Evolutionary conservation across 2,113 vertebrate genomes (phyloP).

Genomic region (Leptodactylus fuscus): DNA sequence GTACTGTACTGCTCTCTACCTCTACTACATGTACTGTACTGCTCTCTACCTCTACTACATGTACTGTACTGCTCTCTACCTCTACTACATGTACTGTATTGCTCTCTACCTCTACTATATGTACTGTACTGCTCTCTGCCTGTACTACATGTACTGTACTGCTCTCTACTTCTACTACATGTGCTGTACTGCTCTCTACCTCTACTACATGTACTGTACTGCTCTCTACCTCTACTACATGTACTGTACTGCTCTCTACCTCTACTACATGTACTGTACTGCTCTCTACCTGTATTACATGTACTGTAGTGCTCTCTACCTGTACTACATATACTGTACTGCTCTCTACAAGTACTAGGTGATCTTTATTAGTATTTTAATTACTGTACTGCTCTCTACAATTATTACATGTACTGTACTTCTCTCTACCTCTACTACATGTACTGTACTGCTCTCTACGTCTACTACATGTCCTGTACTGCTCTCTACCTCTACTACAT

Average conservation of each 20-base stretch:
- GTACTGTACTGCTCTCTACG: background rate
- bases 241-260: background rate
- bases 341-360: background rate
- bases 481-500: background rate
- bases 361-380: background rate
- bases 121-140: background rate
- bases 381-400: background rate
- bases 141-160: background rate
- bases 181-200: background rate
- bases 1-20: no score
- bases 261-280: background rate
- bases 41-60: background rate
- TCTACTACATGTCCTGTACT: no score
- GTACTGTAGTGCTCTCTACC: background rate
- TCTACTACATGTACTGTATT: background rate
- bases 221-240: background rate
- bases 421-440: background rate
- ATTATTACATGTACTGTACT: background rate
- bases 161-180: background rate
- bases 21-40: background rate
- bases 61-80: background rate
- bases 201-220: background rate
- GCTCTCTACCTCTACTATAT: background rate
- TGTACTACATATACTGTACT: background rate
- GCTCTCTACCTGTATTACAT: background rate